Conservation (phyloP, 2,113 vertebrate genomes). For the Eclectus roratus region DNA sequence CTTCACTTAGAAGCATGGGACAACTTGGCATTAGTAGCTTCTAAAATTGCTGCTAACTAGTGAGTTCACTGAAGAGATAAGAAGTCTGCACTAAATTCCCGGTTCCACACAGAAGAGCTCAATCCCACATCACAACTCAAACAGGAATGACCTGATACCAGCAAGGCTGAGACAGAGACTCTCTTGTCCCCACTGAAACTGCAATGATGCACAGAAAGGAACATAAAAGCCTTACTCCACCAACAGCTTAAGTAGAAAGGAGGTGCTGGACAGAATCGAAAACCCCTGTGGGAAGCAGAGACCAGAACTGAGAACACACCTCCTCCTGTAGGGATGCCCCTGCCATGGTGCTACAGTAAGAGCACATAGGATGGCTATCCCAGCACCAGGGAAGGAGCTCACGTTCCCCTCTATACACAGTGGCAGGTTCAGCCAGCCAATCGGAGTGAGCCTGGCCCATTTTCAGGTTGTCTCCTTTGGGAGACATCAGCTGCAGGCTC, state of each 20-base stretch:
- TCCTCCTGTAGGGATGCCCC: background rate
- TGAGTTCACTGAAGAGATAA: background rate
- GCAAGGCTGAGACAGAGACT: background rate
- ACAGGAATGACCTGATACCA: background rate
- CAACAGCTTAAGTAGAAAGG: background rate
- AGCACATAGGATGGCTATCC: background rate
- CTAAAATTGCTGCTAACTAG: background rate
- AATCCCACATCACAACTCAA: background rate
- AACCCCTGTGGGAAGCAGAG: background rate
- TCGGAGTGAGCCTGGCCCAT: background rate
- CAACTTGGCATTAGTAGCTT: background rate
- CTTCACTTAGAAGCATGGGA: background rate
- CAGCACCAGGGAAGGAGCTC: background rate
- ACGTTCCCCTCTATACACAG: background rate
- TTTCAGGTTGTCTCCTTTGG: background rate
- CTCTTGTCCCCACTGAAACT: background rate
- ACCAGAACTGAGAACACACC: background rate
- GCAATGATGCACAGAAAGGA: rapidly evolving
- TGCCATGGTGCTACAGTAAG: background rate
- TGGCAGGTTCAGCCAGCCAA: background rate
- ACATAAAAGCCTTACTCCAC: background rate
- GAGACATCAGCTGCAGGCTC: background rate
- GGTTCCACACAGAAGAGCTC: background rate
- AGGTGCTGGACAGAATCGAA: background rate
- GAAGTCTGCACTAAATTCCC: background rate